phyloP scores from a whole-genome alignment of 2,113 vertebrate genomes.

The Megatriorchis doriae region DNA sequence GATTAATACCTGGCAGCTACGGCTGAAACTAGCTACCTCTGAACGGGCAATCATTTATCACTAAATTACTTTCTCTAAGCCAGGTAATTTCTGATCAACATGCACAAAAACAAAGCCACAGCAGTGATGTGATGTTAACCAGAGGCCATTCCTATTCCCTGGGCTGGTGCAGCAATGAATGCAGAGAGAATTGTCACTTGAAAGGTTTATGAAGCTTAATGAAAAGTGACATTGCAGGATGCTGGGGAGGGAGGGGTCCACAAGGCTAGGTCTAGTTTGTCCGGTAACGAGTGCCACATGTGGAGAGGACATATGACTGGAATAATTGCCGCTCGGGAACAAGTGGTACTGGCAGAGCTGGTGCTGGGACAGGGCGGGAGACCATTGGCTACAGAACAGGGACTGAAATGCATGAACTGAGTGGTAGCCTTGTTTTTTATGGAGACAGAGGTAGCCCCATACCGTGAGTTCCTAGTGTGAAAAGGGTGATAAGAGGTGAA shows the following conservation, averaged over 20 bases:
- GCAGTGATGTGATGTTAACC: constrained; percentile 45
- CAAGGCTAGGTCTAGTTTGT: constrained; percentile 28
- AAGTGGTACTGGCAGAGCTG: background rate
- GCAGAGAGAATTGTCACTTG: constrained; percentile 41
- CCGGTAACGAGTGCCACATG: background rate
- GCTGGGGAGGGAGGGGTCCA: background rate
- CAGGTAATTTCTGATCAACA: constrained; percentile 74
- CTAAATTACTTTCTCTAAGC: constrained; percentile 74
- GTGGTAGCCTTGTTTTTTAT: background rate
- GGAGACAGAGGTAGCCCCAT: background rate
- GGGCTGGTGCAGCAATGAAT: constrained; percentile 29
- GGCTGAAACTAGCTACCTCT: constrained; percentile 60
- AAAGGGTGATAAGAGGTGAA: background rate
- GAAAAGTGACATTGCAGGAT: constrained; percentile 53
- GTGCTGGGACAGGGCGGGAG: background rate
- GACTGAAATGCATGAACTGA: background rate
- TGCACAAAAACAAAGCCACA: constrained; percentile 46
- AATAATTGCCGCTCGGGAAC: background rate
- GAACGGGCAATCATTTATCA: constrained; percentile 71
- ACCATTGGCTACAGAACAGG: background rate
- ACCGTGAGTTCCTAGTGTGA: background rate
- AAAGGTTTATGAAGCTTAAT: constrained; percentile 47
- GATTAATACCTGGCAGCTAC: constrained; percentile 67
- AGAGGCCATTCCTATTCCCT: constrained; percentile 48
- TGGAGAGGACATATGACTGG: background rate